phyloP scores from a whole-genome alignment of 2,113 vertebrate genomes.

The Neolamprologus cancellatus region DNA sequence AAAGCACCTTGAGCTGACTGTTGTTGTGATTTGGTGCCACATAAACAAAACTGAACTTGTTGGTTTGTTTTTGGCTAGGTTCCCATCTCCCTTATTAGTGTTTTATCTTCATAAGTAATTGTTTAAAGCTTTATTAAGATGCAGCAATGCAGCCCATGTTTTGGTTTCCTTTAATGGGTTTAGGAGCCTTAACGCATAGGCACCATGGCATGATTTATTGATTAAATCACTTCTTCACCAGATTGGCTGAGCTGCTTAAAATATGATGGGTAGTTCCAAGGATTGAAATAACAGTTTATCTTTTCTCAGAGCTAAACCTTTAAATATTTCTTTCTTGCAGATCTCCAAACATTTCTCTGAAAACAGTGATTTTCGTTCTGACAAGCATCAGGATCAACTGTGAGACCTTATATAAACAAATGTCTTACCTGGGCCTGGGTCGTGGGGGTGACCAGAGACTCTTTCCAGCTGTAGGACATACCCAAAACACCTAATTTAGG shows the following conservation, averaged over 20 bases:
- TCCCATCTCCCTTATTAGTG: not conserved
- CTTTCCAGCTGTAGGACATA: not conserved
- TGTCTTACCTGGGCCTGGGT: not conserved
- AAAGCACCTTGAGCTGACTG: not conserved
- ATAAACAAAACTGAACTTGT: not conserved
- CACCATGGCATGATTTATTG: not conserved
- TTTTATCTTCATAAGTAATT: not conserved
- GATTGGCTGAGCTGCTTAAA: not conserved
- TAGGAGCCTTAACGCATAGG: not conserved
- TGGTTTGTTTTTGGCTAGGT: not conserved
- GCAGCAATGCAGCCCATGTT: not conserved
- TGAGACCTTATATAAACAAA: not conserved
- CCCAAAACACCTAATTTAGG: not conserved
- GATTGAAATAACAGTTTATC: not conserved
- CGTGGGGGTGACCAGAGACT: not conserved
- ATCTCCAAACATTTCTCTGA: not conserved
- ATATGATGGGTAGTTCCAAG: not conserved
- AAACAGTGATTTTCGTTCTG: not conserved
- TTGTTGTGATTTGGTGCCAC: not conserved
- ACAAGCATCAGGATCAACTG: not conserved
- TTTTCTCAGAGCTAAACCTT: not conserved
- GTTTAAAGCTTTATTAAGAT: not conserved
- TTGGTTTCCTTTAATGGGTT: not conserved
- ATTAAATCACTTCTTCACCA: not conserved
- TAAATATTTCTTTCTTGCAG: not conserved